Evolutionary conservation across 2,888 invertebrate species (phyloP).

Genomic region (Synergus laeviventris): DNA sequence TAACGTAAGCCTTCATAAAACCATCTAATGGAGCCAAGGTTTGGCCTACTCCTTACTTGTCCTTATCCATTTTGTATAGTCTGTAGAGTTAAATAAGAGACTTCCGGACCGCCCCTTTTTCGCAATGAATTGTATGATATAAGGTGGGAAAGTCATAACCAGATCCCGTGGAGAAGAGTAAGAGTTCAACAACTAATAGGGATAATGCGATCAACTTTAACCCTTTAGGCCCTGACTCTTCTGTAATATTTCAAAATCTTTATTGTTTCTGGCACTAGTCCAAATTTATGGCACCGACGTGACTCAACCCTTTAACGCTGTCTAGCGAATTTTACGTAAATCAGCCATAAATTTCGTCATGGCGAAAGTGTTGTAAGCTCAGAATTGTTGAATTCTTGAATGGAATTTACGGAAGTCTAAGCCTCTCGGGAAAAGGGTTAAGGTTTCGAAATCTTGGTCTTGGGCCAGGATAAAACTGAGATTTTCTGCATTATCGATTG

Average conservation of each 20-base stretch:
- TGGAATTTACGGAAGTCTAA: background rate
- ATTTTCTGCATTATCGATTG: background rate
- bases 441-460: background rate
- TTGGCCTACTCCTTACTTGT: no score
- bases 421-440: background rate
- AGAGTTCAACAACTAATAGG: conserved; percentile 12
- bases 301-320: conserved; percentile 17
- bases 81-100: conserved; percentile 21
- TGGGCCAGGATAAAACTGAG: background rate
- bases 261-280: conserved; percentile 50
- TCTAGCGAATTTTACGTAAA: conserved; percentile 34
- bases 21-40: no score
- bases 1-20: no score
- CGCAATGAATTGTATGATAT: conserved; percentile 5
- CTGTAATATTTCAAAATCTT: conserved; percentile 49
- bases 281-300: conserved; percentile 49
- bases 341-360: conserved; percentile 26
- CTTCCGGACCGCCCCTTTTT: background rate
- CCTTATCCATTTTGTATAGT: no score
- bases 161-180: conserved; percentile 16
- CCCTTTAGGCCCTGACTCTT: conserved; percentile 44
- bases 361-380: conserved; percentile 1
- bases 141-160: conserved; percentile 15
- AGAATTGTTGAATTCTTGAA: background rate
- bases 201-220: conserved; percentile 34